Evolutionary conservation across 2,888 invertebrate genomes (phyloP).

Genomic region (Torymus aiolomorphi): DNA sequence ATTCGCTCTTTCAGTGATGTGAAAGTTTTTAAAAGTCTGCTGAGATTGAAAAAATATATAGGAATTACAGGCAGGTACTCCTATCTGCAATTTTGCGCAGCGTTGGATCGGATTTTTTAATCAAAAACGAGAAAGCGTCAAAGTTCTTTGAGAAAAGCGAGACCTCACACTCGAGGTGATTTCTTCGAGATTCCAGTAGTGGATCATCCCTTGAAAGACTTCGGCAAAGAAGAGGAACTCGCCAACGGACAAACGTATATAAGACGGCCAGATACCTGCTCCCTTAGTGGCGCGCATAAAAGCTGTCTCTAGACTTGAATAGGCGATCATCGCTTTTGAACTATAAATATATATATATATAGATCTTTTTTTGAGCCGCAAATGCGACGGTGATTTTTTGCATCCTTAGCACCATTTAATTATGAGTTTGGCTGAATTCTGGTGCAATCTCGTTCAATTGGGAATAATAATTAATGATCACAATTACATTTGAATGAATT

Average conservation of each 20-base stretch:
- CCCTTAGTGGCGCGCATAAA: slow-evolving; percentile 1
- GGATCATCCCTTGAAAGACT: slow-evolving; percentile 14
- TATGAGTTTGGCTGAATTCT: too few relatives aligned
- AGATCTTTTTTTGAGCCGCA: too few relatives aligned
- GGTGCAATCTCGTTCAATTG: too few relatives aligned
- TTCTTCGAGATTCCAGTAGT: not conserved
- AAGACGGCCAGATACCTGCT: not conserved
- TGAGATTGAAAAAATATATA: too few relatives aligned
- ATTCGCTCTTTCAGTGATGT: too few relatives aligned
- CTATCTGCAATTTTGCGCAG: not conserved
- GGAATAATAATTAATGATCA: too few relatives aligned
- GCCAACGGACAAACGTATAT: not conserved
- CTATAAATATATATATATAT: too few relatives aligned
- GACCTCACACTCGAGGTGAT: slow-evolving; percentile 1
- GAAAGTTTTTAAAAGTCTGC: slow-evolving; percentile 7
- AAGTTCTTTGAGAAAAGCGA: slow-evolving; percentile 11
- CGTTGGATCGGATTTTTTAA: slow-evolving; percentile 24
- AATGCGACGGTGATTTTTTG: too few relatives aligned
- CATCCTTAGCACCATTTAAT: too few relatives aligned
- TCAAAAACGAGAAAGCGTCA: slow-evolving; percentile 7
- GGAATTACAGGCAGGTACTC: too few relatives aligned
- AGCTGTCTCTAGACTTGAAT: slow-evolving; percentile 29
- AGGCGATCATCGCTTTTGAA: slow-evolving; percentile 21
- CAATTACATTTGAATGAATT: too few relatives aligned
- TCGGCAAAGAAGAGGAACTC: not conserved